These are phyloP conservation scores for Neelides folsomi DNA, from an alignment of 2,888 invertebrate species.

Conservation along the genomic window DNA sequence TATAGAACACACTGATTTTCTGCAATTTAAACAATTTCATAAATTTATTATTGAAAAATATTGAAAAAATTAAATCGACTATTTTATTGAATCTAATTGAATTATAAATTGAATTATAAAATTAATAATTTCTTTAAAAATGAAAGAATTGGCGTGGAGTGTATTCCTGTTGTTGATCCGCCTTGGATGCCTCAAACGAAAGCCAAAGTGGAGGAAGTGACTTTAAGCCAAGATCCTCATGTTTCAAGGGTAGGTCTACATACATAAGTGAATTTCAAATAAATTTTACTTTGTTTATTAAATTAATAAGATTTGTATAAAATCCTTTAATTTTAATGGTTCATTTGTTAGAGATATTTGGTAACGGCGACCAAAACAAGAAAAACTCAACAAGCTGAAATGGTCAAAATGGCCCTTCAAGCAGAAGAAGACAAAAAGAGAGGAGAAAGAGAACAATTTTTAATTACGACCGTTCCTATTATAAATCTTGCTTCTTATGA, in stretches of 20 bases:
- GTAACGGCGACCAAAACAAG: conserved; percentile 98
- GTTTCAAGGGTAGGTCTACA: conserved; percentile 41
- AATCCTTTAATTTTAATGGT: conserved; percentile 6
- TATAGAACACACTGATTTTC: no score
- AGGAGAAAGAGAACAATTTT: conserved; percentile 86
- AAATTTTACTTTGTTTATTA: conserved; percentile 7
- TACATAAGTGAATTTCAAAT: no score
- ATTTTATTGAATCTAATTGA: no score
- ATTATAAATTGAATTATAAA: no score
- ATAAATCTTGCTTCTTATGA: conserved; percentile 91
- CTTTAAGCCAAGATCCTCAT: conserved; percentile 92
- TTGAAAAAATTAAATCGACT: no score
- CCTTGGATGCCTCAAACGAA: conserved; percentile 98
- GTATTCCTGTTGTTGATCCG: conserved; percentile 87
- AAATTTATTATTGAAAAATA: background rate
- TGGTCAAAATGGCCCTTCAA: conserved; percentile 85
- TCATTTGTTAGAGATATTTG: conserved; percentile 52
- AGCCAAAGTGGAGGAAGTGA: conserved; percentile 97
- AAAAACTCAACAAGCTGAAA: conserved; percentile 97
- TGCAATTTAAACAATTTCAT: no score
- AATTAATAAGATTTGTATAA: background rate
- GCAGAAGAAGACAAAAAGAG: conserved; percentile 91
- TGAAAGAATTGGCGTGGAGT: conserved; percentile 78
- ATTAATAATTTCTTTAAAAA: background rate
- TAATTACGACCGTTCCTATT: conserved; percentile 89